A percentile compares a stretch with the other conserved stretches of the same genome.
These are phyloP conservation scores for Willisornis vidua DNA, from an alignment of 2,113 vertebrate species.

Conservation along the genomic window DNA sequence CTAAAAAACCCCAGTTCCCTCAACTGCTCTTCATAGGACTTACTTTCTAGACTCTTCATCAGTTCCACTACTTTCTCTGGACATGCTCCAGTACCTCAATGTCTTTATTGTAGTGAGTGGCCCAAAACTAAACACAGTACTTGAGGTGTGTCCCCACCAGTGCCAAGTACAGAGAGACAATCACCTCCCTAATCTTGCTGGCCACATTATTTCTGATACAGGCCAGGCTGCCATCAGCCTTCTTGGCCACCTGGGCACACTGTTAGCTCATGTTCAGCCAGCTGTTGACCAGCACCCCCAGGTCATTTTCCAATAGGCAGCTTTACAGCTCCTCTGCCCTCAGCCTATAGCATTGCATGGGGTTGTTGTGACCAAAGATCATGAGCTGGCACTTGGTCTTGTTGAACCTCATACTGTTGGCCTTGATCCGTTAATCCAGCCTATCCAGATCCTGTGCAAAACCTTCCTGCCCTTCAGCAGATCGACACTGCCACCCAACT, in stretches of 20 bases:
- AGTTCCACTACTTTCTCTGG: neutral
- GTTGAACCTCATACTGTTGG: neutral
- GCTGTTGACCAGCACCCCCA: neutral
- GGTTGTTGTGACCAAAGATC: neutral
- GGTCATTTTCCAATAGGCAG: accelerated
- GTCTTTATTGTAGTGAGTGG: neutral
- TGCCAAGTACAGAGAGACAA: accelerated
- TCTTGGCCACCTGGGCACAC: neutral
- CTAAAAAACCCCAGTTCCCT: neutral
- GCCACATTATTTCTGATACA: neutral
- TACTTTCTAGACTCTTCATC: neutral
- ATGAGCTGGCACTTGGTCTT: neutral
- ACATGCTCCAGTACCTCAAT: neutral
- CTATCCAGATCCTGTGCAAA: neutral
- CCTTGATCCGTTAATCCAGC: neutral
- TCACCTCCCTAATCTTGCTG: neutral
- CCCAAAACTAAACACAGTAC: neutral
- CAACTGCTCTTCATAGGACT: neutral
- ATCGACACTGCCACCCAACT: neutral
- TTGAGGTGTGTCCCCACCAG: neutral
- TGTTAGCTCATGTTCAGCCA: neutral
- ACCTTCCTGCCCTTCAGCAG: neutral
- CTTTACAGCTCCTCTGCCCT: neutral
- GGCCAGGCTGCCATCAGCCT: neutral
- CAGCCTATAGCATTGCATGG: no score